These are phyloP conservation scores for Takifugu ocellatus DNA, from an alignment of 2,797 vertebrate species.

Conservation along the genomic window DNA sequence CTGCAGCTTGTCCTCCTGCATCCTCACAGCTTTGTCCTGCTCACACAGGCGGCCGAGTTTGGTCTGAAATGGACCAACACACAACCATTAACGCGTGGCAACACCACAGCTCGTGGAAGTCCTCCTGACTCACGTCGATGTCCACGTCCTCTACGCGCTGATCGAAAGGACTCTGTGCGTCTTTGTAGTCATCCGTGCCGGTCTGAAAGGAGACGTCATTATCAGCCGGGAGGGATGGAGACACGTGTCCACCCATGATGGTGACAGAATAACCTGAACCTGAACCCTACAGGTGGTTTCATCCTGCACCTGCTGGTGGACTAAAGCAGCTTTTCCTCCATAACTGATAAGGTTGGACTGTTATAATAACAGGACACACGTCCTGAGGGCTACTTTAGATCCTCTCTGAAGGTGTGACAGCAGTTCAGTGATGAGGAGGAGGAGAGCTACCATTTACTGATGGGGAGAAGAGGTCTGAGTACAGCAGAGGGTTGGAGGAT, in stretches of 20 bases:
- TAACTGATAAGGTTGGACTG: no score
- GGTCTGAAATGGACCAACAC: conserved; percentile 66
- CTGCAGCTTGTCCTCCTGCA: conserved; percentile 92
- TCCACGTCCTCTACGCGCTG: conserved; percentile 83
- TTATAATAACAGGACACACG: no score
- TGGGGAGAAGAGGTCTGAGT: no score
- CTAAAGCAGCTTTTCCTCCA: no score
- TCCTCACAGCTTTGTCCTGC: conserved; percentile 89
- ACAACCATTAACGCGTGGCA: conserved; percentile 3
- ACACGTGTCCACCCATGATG: conserved; percentile 2
- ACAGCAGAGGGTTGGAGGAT: no score
- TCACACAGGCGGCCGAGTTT: conserved; percentile 93
- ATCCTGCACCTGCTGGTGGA: no score
- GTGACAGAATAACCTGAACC: no score
- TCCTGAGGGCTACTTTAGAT: no score
- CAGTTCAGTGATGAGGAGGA: no score
- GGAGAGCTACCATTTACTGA: no score
- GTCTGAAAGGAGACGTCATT: conserved; percentile 71
- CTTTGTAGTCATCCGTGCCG: conserved; percentile 84
- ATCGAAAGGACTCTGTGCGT: conserved; percentile 60
- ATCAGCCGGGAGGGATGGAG: conserved; percentile 22
- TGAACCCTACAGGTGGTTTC: background rate
- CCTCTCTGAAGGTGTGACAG: no score
- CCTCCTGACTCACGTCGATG: conserved; percentile 83
- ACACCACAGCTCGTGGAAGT: no score